phyloP scores from a whole-genome alignment of 2,113 vertebrate genomes.

The Macrotis lagotis region DNA sequence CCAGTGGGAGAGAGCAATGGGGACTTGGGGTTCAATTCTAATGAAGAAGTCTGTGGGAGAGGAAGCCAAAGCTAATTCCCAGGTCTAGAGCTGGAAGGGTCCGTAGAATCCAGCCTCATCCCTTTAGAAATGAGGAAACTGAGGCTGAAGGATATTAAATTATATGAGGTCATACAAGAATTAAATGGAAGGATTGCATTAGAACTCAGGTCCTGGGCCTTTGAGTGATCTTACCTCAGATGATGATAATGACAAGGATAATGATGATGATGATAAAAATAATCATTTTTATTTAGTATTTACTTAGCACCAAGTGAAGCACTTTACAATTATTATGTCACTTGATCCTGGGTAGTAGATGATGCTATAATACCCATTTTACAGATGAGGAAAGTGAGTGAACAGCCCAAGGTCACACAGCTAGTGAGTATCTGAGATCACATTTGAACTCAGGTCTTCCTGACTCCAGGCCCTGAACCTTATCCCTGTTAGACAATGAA shows the following conservation, averaged over 20 bases:
- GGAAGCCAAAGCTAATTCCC: not conserved
- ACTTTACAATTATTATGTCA: not conserved
- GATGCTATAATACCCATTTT: not conserved
- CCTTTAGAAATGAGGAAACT: not conserved
- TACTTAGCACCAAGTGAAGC: not conserved
- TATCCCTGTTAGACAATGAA: not conserved
- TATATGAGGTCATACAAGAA: not conserved
- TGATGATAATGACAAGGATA: not conserved
- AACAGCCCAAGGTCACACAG: not conserved
- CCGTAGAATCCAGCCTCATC: not conserved
- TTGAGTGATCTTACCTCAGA: not conserved
- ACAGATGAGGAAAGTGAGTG: not conserved
- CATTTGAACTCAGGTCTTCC: not conserved
- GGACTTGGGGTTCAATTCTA: not conserved
- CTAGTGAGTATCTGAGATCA: not conserved
- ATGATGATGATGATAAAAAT: not conserved
- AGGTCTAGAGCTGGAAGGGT: not conserved
- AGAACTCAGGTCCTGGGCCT: not conserved
- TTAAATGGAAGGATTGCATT: not conserved
- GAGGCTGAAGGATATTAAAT: not conserved
- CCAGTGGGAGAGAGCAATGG: not conserved
- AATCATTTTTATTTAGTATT: not conserved
- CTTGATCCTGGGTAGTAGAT: not conserved
- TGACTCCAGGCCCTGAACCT: not conserved
- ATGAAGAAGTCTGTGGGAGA: not conserved